Evolutionary conservation across 2,797 vertebrate species (phyloP).

Genomic region (Cossypha heuglini): DNA sequence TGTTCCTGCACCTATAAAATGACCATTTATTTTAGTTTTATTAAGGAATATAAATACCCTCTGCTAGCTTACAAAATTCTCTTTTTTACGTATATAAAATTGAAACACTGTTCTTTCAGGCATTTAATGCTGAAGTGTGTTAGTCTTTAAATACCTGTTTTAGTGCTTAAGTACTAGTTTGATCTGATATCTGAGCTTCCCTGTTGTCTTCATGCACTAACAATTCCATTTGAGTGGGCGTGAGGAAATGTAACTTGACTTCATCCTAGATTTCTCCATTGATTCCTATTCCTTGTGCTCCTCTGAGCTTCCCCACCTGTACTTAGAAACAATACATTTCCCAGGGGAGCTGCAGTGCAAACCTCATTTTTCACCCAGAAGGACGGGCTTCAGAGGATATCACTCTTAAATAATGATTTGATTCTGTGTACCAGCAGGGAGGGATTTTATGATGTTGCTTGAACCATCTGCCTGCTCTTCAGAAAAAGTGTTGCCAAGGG

Average conservation of each 20-base stretch:
- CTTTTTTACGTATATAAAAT: not conserved
- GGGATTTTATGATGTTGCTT: not conserved
- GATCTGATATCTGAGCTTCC: not conserved
- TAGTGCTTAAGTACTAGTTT: not conserved
- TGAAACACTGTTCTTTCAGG: not conserved
- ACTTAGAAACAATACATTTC: not conserved
- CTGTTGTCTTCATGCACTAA: not conserved
- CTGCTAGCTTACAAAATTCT: not conserved
- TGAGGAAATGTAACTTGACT: slow-evolving; percentile 5
- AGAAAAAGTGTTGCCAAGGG: not conserved
- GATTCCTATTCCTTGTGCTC: not conserved
- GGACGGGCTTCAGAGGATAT: not conserved
- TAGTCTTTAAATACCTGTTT: not conserved
- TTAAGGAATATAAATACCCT: slow-evolving; percentile 24
- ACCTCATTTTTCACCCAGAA: not conserved
- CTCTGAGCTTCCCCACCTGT: not conserved
- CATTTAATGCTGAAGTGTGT: not conserved
- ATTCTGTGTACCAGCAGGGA: not conserved
- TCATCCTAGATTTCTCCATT: not conserved
- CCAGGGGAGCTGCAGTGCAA: not conserved
- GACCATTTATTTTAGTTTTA: slow-evolving; percentile 49
- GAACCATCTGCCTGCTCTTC: not conserved
- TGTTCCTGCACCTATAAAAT: slow-evolving; percentile 59
- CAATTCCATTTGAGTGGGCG: not conserved
- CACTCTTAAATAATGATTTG: not conserved